Evolutionary conservation across 2,888 invertebrate species (phyloP), one percentile per base, ranked within the genome.

Genomic region (Stenodema calcarata): DNA sequence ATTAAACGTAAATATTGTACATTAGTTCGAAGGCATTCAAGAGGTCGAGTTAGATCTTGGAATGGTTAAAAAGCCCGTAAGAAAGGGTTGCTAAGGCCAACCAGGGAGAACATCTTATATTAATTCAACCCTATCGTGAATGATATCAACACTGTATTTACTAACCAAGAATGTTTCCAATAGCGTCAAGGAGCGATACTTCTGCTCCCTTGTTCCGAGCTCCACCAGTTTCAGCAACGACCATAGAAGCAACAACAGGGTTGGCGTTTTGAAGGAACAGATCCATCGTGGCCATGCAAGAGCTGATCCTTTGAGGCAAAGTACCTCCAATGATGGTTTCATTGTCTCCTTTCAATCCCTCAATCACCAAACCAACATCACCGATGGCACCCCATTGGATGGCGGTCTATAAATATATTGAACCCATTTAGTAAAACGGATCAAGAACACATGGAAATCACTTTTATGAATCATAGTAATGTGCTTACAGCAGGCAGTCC

Each of bases 321-420:
- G 99, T 99, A 89, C 99, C 99, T 88, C 98, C 98, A 89, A 99
- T 95, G 89, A 97, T 97, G 0, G 96, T 95, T 83, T 97, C 96
- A 91, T 98, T 98, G 89, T 94, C 95, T 80, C 97, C 96, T 76
- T 97, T 96, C 94, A 98, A 95, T 75, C 95, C 95, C 90, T 98
- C 97, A 90, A 96, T 92, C 88, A 99, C 94, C 86, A 99, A 93
- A 84, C 99, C 99, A 69, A 98, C 98, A 91, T 99, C 99, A 87
- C 98, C 99, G 90, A 99, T 96, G 87, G 99, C 99, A 89, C 99
- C 99, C 99, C 99, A 99, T 92, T 99, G 99, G 90, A 99, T 97
- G 69, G 99, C 98, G 76, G 95, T 89, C 90, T 90, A 87, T 50
- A 87, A 81, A 18, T 11, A 78, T 27, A 78, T 35, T 35, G 35